Base-by-base conservation (phyloP, 2,888 invertebrate genomes). In the Eristalis tenax region DNA sequence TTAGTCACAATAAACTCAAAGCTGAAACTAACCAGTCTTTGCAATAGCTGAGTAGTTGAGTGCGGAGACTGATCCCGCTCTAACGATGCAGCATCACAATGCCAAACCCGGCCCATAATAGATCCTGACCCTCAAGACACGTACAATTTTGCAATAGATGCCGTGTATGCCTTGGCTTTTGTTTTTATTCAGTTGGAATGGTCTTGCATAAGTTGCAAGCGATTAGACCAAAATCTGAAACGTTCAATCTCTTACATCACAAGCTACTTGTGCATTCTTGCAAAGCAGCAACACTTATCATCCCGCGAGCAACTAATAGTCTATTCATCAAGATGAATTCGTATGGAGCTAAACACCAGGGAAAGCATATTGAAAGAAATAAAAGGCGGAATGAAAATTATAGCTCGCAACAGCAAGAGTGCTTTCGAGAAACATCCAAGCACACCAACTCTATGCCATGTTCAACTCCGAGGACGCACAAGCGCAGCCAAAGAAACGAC, bases 291-390 rank as follows among this genome's bases (percentile, higher is more conserved):
- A 78, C 76, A 68, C 56, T 78, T 64, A 18, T 35, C 50, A 50
- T 35, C 8, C 32, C 65, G 11, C 40, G 38, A 23, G 69, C 32
- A 64, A 10, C 18, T 66, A 68, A 66, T 11, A 59, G 73, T 61
- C 70, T 76, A 76, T 71, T 82, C 76, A 76, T 82, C 82, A 76
- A 76, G 76, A 59, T 11, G 82, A 70, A 70, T 59, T 76, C 75
- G 70, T 70, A 70, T 26, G 38, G 23, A 69, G 38, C 56, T 22
- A 74, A 61, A 59, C 23, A 59, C 59, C 26, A 59, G 32, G 32
- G 32, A 57, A 59, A 43, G 22, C 50, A 50, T 28, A 35, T 22
- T 15, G 56, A 56, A 26, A 69, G 15, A 26, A 50, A 26, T 43
- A 66, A 2, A 23, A 6, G 26, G 38, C 35, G 43, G 23, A 40